A percentile compares a stretch with the other conserved stretches of the same genome.
phyloP scores from a whole-genome alignment of 1,140 invertebrate genomes.

The Lucilia cuprina region DNA sequence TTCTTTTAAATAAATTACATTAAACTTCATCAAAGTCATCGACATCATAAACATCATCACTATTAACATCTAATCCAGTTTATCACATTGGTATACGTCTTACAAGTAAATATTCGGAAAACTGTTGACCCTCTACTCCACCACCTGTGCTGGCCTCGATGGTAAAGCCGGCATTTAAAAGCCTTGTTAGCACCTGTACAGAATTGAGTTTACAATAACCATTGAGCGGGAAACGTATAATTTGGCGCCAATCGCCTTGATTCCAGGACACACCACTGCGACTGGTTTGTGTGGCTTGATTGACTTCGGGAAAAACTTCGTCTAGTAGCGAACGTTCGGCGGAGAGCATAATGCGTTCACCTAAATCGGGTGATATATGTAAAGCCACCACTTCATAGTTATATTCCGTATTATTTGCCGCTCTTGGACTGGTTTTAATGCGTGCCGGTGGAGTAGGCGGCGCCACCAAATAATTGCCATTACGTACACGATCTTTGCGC shows the following conservation, averaged over 20 bases:
- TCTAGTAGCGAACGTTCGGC: slow-evolving; percentile 81
- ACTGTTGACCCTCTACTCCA: slow-evolving; percentile 90
- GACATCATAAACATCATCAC: too few species aligned
- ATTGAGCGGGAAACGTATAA: slow-evolving; percentile 89
- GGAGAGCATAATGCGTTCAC: slow-evolving; percentile 85
- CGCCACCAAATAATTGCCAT: slow-evolving; percentile 64
- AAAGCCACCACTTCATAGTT: slow-evolving; percentile 84
- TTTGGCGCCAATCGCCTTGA: slow-evolving; percentile 82
- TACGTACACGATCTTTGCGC: slow-evolving; percentile 75
- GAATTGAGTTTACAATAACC: slow-evolving; percentile 93
- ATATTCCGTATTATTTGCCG: slow-evolving; percentile 59
- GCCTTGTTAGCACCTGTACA: slow-evolving; percentile 85
- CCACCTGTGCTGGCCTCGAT: slow-evolving; percentile 86
- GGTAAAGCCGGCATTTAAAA: slow-evolving; percentile 84
- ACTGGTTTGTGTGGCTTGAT: slow-evolving; percentile 82
- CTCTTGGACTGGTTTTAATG: slow-evolving; percentile 57
- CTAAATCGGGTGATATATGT: slow-evolving; percentile 87
- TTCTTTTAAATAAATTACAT: slow-evolving; percentile 23
- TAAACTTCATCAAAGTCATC: neutral
- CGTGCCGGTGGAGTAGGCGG: slow-evolving; percentile 55
- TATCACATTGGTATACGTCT: slow-evolving; percentile 67
- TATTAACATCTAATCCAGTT: slow-evolving; percentile 26
- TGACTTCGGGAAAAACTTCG: slow-evolving; percentile 87
- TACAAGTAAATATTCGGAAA: slow-evolving; percentile 90
- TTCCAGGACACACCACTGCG: slow-evolving; percentile 84